Conservation (phyloP, 2,113 vertebrate genomes). For the Salminus brasiliensis region DNA sequence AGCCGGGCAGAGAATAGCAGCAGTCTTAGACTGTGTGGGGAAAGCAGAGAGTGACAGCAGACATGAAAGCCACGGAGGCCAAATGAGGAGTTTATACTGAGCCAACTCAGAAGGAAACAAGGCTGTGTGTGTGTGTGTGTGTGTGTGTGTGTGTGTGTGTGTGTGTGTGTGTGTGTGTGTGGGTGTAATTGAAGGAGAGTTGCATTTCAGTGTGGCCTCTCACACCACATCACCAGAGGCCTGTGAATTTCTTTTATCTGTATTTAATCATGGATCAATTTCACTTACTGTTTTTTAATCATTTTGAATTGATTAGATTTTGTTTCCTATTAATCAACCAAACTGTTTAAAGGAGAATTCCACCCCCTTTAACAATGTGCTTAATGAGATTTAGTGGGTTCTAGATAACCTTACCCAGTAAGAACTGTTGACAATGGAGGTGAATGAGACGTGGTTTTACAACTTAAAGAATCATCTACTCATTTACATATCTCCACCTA, state of each 20-base stretch:
- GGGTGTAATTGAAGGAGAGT: background rate
- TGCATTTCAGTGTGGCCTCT: background rate
- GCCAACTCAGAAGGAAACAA: background rate
- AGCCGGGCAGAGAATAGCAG: background rate
- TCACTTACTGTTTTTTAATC: background rate
- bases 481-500: too few species aligned
- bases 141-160: too few species aligned
- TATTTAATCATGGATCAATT: background rate
- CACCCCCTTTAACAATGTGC: too few species aligned
- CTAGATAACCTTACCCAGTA: too few species aligned
- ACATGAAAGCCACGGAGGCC: background rate
- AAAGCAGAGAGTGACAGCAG: background rate
- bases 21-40: background rate
- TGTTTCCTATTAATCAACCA: too few species aligned
- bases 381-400: too few species aligned
- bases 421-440: too few species aligned
- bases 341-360: too few species aligned
- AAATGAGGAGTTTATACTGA: conserved; percentile 8
- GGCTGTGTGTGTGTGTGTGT: conserved; percentile 5
- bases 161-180: too few species aligned
- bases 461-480: too few species aligned
- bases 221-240: background rate
- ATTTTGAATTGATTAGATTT: too few species aligned
- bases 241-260: background rate
- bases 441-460: too few species aligned